Evolutionary conservation across 2,888 invertebrate species (phyloP).

Genomic region (Nematopogon swammerdamellus): DNA sequence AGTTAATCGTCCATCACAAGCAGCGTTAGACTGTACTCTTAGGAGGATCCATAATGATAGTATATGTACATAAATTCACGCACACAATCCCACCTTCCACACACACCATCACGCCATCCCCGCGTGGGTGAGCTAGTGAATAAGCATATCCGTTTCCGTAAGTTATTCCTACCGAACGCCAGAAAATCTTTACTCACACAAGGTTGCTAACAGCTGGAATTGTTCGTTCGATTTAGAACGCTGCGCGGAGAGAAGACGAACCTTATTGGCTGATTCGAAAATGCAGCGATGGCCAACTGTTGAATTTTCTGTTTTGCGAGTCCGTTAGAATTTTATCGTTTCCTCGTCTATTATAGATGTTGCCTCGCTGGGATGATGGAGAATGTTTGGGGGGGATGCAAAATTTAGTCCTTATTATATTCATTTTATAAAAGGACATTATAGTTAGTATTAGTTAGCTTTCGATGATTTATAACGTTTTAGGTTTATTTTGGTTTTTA

Average conservation of each 20-base stretch:
- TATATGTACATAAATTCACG: neutral
- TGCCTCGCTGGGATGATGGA: too few species aligned
- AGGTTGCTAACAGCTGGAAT: neutral
- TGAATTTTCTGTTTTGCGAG: neutral
- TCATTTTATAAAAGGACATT: too few species aligned
- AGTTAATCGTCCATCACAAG: too few species aligned
- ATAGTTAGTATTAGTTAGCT: too few species aligned
- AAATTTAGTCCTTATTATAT: too few species aligned
- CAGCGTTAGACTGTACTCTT: neutral
- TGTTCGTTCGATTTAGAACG: neutral
- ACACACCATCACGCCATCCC: neutral
- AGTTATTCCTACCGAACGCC: constrained; percentile 5
- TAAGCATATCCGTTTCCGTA: constrained; percentile 7
- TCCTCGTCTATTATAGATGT: constrained; percentile 2
- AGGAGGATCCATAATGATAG: neutral
- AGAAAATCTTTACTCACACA: neutral
- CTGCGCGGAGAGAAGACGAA: neutral
- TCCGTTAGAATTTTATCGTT: constrained; percentile 6
- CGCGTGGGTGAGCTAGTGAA: constrained; percentile 1
- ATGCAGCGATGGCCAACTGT: too few species aligned
- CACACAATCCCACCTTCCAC: neutral
- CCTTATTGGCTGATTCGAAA: too few species aligned
- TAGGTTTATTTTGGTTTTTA: too few species aligned
- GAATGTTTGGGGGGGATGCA: too few species aligned
- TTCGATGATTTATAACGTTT: too few species aligned